Percentiles rank a stretch among this genome's conserved stretches.
These are phyloP conservation scores for Myopa testacea DNA, from an alignment of 2,888 invertebrate species.

Conservation along the genomic window DNA sequence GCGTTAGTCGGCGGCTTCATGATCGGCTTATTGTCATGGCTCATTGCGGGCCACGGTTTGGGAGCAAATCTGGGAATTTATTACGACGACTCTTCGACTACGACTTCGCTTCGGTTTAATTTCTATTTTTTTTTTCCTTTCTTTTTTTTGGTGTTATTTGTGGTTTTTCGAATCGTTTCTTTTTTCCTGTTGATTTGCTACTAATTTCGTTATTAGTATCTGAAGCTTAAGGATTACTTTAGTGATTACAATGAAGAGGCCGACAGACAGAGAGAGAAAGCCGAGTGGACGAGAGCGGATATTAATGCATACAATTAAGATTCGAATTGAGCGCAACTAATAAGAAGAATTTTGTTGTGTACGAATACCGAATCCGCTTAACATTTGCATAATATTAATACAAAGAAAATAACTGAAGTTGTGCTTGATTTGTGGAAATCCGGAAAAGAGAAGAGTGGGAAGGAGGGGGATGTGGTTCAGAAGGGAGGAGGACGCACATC, in stretches of 20 bases:
- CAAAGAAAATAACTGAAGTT: constrained; percentile 40
- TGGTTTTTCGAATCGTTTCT: no score
- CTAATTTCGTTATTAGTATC: neutral
- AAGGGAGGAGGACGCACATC: neutral
- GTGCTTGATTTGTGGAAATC: neutral
- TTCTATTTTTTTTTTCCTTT: neutral
- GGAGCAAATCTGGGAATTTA: constrained; percentile 31
- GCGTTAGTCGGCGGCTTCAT: constrained; percentile 16
- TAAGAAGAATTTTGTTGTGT: neutral
- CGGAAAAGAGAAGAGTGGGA: neutral
- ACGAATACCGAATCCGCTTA: neutral
- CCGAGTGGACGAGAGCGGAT: neutral
- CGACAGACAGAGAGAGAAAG: neutral
- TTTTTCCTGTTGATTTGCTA: neutral
- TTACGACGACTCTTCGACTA: neutral
- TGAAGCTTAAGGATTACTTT: no score
- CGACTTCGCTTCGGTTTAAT: neutral
- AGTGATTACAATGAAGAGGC: no score
- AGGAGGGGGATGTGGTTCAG: neutral
- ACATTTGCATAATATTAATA: constrained; percentile 24
- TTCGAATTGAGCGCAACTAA: neutral
- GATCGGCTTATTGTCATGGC: constrained; percentile 36
- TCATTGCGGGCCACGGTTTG: constrained; percentile 9
- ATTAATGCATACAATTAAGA: constrained; percentile 12
- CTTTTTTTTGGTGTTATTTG: no score